Evolutionary conservation across 1,140 invertebrate genomes (phyloP).

Genomic region (Coelopa frigida): DNA sequence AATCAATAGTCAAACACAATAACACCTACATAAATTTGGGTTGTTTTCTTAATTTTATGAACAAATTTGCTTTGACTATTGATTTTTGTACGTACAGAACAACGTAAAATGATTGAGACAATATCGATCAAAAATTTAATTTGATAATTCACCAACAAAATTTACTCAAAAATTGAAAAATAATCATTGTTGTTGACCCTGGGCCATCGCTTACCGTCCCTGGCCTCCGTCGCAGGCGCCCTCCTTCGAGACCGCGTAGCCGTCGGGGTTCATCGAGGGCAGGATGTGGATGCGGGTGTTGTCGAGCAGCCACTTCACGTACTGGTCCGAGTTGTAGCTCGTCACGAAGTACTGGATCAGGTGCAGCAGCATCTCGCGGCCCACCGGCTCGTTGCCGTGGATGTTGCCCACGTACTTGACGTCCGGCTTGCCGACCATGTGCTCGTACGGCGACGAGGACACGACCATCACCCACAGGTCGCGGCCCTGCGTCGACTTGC

Average conservation of each 20-base stretch:
- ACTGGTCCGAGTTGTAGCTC: constrained; percentile 70
- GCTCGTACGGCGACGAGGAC: constrained; percentile 78
- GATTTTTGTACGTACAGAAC: no score
- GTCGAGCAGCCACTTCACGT: constrained; percentile 78
- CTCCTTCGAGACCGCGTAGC: constrained; percentile 78
- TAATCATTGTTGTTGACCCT: no score
- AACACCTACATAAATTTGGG: no score
- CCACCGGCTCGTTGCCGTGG: constrained; percentile 86
- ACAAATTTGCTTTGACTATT: no score
- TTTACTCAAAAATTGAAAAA: not conserved
- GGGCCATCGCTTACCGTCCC: constrained; percentile 65
- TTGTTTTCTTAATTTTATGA: no score
- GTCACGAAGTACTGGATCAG: constrained; percentile 81
- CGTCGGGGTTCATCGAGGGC: constrained; percentile 89
- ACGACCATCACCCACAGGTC: constrained; percentile 95
- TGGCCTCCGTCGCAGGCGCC: constrained; percentile 78
- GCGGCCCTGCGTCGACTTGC: constrained; percentile 82
- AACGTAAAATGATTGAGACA: no score
- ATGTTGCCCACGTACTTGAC: constrained; percentile 90
- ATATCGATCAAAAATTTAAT: not conserved
- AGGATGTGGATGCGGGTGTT: constrained; percentile 87
- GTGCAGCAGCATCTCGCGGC: constrained; percentile 78
- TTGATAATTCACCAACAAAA: not conserved
- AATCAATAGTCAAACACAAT: no score
- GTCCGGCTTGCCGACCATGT: constrained; percentile 85